Evolutionary conservation across 2,888 invertebrate species (phyloP).

Genomic region (Drosophila longiperda): DNA sequence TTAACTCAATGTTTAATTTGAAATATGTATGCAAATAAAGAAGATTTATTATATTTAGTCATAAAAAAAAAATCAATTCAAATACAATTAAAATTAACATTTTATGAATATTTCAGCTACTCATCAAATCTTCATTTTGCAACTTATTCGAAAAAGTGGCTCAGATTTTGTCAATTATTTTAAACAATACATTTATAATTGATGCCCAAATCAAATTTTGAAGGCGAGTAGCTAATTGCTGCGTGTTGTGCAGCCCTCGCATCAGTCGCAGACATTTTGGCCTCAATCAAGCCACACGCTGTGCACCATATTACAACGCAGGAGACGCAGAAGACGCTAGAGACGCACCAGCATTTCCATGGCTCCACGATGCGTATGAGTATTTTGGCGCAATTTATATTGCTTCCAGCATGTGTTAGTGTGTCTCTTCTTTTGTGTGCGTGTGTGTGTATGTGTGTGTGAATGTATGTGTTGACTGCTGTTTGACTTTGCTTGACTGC

Average conservation of each 20-base stretch:
- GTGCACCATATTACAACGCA: slow-evolving; percentile 33
- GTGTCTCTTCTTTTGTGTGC: background rate
- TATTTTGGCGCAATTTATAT: slow-evolving; percentile 59
- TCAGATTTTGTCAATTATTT: background rate
- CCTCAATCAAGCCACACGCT: slow-evolving; percentile 61
- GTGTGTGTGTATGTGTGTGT: slow-evolving; percentile 2
- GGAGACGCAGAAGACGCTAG: background rate
- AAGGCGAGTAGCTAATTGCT: background rate
- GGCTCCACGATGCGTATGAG: slow-evolving; percentile 55
- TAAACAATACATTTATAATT: background rate
- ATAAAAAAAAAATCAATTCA: background rate
- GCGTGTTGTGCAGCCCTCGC: slow-evolving; percentile 45
- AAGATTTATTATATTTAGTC: background rate
- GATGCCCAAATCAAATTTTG: background rate
- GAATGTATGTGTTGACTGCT: slow-evolving; percentile 28
- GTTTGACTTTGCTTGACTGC: slow-evolving; percentile 59
- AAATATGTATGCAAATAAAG: background rate
- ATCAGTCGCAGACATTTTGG: slow-evolving; percentile 50
- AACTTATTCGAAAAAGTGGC: background rate
- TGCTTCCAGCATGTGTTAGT: slow-evolving; percentile 42
- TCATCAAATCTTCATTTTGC: background rate
- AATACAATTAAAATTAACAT: background rate
- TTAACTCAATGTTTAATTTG: background rate
- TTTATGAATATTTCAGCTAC: background rate
- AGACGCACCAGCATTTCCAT: slow-evolving; percentile 2